Conservation (phyloP, 2,888 invertebrate species). For the Scaeva pyrastri region DNA sequence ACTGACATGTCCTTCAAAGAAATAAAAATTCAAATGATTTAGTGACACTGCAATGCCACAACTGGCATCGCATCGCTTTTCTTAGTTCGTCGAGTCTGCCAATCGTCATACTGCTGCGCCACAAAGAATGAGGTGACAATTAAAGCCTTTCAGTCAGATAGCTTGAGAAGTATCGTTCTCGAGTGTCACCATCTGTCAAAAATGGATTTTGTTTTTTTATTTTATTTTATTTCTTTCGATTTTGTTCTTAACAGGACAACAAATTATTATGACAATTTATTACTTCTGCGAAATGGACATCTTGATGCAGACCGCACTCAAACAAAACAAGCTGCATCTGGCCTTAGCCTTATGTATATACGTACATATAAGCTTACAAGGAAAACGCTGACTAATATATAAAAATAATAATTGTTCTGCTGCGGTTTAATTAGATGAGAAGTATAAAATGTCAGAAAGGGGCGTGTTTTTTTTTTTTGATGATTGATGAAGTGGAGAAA, state of each 20-base stretch:
- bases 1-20: slow-evolving; percentile 64
- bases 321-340: slow-evolving; percentile 60
- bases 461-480: slow-evolving; percentile 6
- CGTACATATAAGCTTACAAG: background rate
- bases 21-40: slow-evolving; percentile 65
- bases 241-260: slow-evolving; percentile 33
- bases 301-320: slow-evolving; percentile 7
- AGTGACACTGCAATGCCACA: slow-evolving; percentile 34
- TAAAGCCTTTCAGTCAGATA: slow-evolving; percentile 61
- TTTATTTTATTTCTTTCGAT: background rate
- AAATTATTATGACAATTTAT: slow-evolving; percentile 64
- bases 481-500: slow-evolving; percentile 22
- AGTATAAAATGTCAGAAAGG: slow-evolving; percentile 42
- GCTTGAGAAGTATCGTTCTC: slow-evolving; percentile 48
- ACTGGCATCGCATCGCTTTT: background rate
- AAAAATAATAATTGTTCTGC: too few species aligned
- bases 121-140: slow-evolving; percentile 63
- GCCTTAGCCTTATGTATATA: too few species aligned
- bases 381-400: slow-evolving; percentile 61
- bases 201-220: slow-evolving; percentile 37
- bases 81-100: background rate
- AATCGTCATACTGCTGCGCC: background rate
- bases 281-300: slow-evolving; percentile 56
- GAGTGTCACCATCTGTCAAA: slow-evolving; percentile 68
- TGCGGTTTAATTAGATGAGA: slow-evolving; percentile 69